Evolutionary conservation across 2,113 vertebrate genomes (phyloP).

Genomic region (Xerus inauris): DNA sequence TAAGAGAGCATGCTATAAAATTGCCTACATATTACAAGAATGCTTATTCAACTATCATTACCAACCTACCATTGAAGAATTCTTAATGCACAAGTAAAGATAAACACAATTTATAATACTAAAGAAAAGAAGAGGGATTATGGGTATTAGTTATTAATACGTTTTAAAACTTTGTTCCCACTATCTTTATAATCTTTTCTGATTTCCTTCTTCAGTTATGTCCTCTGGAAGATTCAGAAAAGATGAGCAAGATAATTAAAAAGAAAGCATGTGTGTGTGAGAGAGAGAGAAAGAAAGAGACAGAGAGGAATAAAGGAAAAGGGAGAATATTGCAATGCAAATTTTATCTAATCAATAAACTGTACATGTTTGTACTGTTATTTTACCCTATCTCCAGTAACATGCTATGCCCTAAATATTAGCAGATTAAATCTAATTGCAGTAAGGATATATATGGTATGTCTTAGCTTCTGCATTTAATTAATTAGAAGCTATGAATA

Average conservation of each 20-base stretch:
- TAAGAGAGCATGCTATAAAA: not conserved
- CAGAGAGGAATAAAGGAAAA: not conserved
- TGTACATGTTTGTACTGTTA: not conserved
- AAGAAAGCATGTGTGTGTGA: not conserved
- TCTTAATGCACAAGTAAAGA: not conserved
- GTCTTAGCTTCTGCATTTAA: not conserved
- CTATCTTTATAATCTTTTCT: not conserved
- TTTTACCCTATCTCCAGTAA: not conserved
- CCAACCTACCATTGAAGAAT: not conserved
- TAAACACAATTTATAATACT: not conserved
- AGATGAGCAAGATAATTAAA: not conserved
- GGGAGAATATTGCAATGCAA: not conserved
- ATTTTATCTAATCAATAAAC: not conserved
- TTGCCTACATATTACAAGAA: not conserved
- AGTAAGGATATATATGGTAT: not conserved
- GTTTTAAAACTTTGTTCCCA: not conserved
- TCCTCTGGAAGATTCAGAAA: not conserved
- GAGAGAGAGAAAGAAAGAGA: not conserved
- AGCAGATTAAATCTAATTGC: not conserved
- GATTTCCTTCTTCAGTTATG: not conserved
- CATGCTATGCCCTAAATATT: not conserved
- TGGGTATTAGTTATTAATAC: not conserved
- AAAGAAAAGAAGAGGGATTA: not conserved
- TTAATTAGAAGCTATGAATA: not conserved
- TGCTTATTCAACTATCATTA: not conserved